phyloP scores from a whole-genome alignment of 2,113 vertebrate species.

The Anolis sagrei region DNA sequence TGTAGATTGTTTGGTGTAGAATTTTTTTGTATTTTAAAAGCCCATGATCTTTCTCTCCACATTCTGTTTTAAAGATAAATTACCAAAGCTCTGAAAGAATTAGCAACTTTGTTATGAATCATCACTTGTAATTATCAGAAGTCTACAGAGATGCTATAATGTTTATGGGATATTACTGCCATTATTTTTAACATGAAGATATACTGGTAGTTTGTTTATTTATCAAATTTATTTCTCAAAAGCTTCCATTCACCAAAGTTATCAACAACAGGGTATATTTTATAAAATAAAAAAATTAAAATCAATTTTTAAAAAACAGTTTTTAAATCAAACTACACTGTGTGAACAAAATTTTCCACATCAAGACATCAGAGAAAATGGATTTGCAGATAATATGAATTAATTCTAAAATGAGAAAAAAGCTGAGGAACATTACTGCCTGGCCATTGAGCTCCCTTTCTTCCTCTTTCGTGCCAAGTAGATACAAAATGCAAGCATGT shows the following conservation, averaged over 20 bases:
- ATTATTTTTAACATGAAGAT: neutral
- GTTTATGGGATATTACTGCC: neutral
- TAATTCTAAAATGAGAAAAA: neutral
- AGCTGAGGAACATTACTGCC: neutral
- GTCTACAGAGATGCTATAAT: neutral
- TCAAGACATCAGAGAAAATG: neutral
- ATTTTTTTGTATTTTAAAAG: neutral
- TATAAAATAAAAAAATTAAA: too few relatives aligned
- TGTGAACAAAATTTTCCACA: neutral
- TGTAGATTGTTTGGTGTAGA: too few relatives aligned
- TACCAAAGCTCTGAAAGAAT: neutral
- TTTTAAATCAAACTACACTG: too few relatives aligned
- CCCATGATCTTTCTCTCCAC: neutral
- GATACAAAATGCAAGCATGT: conserved; percentile 3
- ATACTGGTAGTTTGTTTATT: neutral
- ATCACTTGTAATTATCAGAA: neutral
- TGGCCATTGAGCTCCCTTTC: neutral
- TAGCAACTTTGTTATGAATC: neutral
- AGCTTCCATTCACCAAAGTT: too few relatives aligned
- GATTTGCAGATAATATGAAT: neutral
- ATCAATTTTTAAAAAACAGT: too few relatives aligned
- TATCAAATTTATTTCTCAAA: too few relatives aligned
- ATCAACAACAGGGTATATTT: too few relatives aligned
- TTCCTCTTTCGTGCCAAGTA: neutral
- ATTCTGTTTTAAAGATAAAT: neutral